Base-by-base conservation (phyloP, 1,140 invertebrate genomes). In the Lepidostoma basale region DNA sequence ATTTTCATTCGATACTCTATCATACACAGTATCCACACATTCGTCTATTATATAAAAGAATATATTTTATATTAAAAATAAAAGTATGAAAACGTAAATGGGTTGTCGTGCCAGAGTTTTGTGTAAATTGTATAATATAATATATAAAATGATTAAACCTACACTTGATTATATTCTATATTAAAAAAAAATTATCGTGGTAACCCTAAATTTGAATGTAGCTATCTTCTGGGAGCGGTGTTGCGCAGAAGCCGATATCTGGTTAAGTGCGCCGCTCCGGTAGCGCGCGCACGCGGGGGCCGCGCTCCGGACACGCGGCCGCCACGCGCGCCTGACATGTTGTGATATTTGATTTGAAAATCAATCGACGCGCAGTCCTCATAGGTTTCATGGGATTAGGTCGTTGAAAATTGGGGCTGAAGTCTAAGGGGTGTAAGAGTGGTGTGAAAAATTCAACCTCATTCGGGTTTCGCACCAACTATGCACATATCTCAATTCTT, bases 301-400 rank as follows among this genome's bases (percentile, higher is more conserved):
- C 49, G 63, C 45, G 68, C 45, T 10, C 47, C 22, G n/a, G 33
- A 12, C 63, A 49, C 64, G 68, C 66, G 68, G 10, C 58, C n/a
- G 20, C 20, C 68, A 36, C 49, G 63, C 42, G 47, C 42, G 12
- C 6, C 10, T 60, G 54, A 47, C 66, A 42, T 62, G 66, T 68
- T 62, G 66, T 68, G 66, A 68, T 62, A 62, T 60, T 63, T 63
- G 60, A 63, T 63, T 63, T 63, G 44, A 47, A 23, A 63, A 63
- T 47, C 60, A 63, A 63, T 63, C 60, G 44, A 28, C 42, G 42
- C 25, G 22, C 33, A 47, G 42, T 49, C 25, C 60, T 39, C 63
- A 36, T 68, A 39, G 59, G 49, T 71, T 71, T 71, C 65, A 71
- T 67, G 65, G 69, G 69, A 71, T 71, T 71, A 71, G 69, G 60